Conservation (phyloP, 1,140 invertebrate genomes). For the Ladona fulva region DNA sequence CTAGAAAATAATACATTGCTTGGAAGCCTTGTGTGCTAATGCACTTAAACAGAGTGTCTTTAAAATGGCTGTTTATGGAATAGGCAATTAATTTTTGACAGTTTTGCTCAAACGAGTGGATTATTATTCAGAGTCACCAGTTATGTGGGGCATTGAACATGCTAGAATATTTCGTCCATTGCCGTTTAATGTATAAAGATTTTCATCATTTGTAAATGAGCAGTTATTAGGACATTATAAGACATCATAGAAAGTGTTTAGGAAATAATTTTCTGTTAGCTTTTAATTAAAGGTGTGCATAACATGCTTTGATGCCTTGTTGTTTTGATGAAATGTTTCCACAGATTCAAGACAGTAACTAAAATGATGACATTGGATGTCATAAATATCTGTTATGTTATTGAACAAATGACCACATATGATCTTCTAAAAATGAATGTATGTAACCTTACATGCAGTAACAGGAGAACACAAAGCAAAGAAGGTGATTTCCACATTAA, state of each 20-base stretch:
- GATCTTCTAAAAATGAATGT: too few species aligned
- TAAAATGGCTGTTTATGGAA: background rate
- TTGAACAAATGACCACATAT: too few species aligned
- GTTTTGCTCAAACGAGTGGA: background rate
- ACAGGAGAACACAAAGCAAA: too few species aligned
- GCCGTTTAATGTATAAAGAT: background rate
- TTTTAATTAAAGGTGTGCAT: background rate
- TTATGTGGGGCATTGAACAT: background rate
- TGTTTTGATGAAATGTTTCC: slow-evolving; percentile 2
- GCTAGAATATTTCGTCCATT: slow-evolving; percentile 1
- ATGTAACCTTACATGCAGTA: too few species aligned
- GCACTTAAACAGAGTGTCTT: background rate
- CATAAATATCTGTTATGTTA: too few species aligned
- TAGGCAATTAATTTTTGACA: slow-evolving; percentile 7
- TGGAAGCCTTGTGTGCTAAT: background rate
- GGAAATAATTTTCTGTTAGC: background rate
- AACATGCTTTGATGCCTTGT: background rate
- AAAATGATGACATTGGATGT: background rate
- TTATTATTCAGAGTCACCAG: background rate
- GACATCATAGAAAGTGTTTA: background rate
- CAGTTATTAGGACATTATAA: background rate
- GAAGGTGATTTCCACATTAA: too few species aligned
- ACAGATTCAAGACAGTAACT: background rate
- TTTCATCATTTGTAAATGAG: background rate
- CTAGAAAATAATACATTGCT: background rate